Conservation (phyloP, 37 sponge, comb jelly and placozoan species). For the Beroe forskalii region DNA sequence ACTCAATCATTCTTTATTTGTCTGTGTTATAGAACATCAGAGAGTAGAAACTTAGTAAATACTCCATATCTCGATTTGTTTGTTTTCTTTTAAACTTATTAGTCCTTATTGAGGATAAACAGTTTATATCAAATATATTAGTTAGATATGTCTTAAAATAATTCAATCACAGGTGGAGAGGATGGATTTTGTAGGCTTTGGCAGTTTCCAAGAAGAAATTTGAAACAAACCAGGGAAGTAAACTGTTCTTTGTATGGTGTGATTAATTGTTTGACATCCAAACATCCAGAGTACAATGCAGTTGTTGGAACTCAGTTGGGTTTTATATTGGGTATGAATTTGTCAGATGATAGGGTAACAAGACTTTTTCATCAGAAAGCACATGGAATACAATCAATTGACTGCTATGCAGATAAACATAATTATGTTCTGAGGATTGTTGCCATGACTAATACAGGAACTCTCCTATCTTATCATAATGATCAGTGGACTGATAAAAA, state of each 20-base stretch:
- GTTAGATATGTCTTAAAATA: too few species aligned
- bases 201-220: conserved; percentile 28
- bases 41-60: too few species aligned
- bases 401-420: neutral
- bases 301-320: conserved; percentile 40
- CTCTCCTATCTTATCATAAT: neutral
- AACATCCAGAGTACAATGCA: conserved; percentile 34
- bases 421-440: conserved; percentile 14
- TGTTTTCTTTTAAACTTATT: too few species aligned
- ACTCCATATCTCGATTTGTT: too few species aligned
- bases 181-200: conserved; percentile 30
- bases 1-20: too few species aligned
- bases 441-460: conserved; percentile 35
- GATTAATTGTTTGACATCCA: conserved; percentile 55
- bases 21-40: too few species aligned
- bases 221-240: conserved; percentile 27
- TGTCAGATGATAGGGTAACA: conserved; percentile 2
- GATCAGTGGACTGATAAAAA: conserved; percentile 36
- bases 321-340: conserved; percentile 8
- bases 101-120: too few species aligned
- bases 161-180: conserved; percentile 10
- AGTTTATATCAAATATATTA: too few species aligned
- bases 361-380: conserved; percentile 16
- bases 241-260: conserved; percentile 33
- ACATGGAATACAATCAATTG: conserved; percentile 13